Base-by-base conservation (phyloP, 2,797 vertebrate species). In the Cossypha dichroa region DNA sequence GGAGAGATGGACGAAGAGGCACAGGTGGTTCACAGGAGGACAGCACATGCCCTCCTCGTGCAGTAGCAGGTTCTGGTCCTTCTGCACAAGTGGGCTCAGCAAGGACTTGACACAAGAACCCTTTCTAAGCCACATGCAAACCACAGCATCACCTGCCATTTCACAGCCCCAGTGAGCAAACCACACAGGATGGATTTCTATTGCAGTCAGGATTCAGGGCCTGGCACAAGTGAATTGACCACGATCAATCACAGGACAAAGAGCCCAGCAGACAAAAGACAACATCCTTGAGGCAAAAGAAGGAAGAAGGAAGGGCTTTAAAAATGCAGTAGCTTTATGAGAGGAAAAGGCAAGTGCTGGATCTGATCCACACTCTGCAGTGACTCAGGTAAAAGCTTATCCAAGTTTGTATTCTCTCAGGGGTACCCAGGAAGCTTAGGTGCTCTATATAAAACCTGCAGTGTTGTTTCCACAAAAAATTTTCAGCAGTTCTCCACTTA, bases 41-140 rank as follows among this genome's bases (percentile, higher is more conserved):
- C 28, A 60, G 23, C 6, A 11, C 5, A 1, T 0, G 4, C 3
- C 38, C 45, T 60, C 33, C 2, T 3, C 13, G n/a, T 1, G 2
- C 5, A 55, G 33, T 0, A 52, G 33, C 20, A 40, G 9, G 11
- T 15, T 38, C 29, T 31, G 34, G 8, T 34, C 38, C 49, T 55
- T 22, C 69, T 34, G 54, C 29, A 41, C 26, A 10, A 38, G 58
- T 2, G 56, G 21, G 21, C 15, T 72, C 34, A 28, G 62, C 46
- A 41, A 83, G 36, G 41, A 23, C 56, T 67, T 68, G 17, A 36
- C 9, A 11, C 4, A 59, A 63, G 11, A 49, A 28, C 10, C 15
- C 11, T 58, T 66, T 23, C 40, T 5, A 36, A 83, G 19, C 13
- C 40, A 28, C 22, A 3, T 2, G 29, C n/a, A 84, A 74, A 59